Base-by-base conservation (phyloP, 2,113 vertebrate species). In the Hoplias malabaricus region DNA sequence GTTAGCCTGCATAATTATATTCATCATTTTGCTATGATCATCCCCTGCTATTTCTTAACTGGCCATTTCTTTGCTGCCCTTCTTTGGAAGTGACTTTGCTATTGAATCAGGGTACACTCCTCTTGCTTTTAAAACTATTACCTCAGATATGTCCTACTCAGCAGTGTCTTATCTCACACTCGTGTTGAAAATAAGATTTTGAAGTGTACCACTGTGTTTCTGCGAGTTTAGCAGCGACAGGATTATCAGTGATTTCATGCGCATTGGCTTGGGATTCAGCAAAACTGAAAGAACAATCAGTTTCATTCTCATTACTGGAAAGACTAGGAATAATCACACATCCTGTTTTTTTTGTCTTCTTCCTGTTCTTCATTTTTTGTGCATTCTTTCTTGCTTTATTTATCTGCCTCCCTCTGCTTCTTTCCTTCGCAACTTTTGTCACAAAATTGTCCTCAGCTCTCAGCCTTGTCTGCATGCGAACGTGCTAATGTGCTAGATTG, bases 401-500 rank as follows among this genome's bases (percentile, higher is more conserved):
- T n/a, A 61, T 29, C 38, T 38, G 13, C 12, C 67, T 65, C 23
- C 54, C 33, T 66, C 6, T 0, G 69, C 19, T 65, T 63, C 46
- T 54, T 59, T 38, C 48, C 11, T 36, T 27, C 23, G 23, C 56
- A 63, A 42, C 34, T 5, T 38, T n/a, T 7, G 31, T 40, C 46
- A 42, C 10, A 50, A 71, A 48, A 11, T 27, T 50, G 48, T 40
- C 38, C 31, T 71, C 46, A 42, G 63, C 43, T 80, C 76, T 66
- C 75, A 80, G 73, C 59, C 63, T 80, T 67, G 53, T 27, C 29
- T 21, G 36, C 79, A 89, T 86, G 87, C 70, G 79, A 92, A 92
- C 63, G 87, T 88, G 87, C 86, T 91, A 91, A 92, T 89, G 91
- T 88, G 91, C 80, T 82, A 89, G 86, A 88, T 81, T 86, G 90